These are phyloP conservation scores for Speoplatyrhinus poulsoni DNA, from an alignment of 2,113 vertebrate species.

Conservation along the genomic window DNA sequence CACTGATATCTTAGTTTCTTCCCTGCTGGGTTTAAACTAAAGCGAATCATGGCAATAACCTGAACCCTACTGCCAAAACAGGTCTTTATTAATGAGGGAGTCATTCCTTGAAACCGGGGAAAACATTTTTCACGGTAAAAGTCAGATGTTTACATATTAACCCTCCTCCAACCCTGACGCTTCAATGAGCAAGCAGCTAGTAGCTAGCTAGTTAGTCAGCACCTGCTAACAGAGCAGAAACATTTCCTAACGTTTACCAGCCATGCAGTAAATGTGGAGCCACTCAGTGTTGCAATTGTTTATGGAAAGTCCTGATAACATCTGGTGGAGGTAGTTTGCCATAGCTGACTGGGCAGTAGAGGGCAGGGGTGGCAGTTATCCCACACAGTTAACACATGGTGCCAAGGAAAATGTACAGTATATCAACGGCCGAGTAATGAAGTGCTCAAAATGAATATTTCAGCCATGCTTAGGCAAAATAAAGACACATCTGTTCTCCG, in stretches of 20 bases:
- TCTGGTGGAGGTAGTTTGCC: conserved; percentile 20
- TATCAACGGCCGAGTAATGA: conserved; percentile 25
- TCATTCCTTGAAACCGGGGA: conserved; percentile 19
- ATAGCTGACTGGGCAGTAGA: conserved; percentile 27
- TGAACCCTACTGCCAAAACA: conserved; percentile 17
- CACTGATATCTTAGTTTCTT: conserved; percentile 31
- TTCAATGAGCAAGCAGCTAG: conserved; percentile 22
- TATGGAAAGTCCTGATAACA: conserved; percentile 32
- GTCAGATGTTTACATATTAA: conserved; percentile 21
- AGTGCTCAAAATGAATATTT: neutral
- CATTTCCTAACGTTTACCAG: conserved; percentile 9
- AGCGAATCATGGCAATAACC: conserved; percentile 11
- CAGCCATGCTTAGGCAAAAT: neutral
- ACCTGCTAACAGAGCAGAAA: conserved; percentile 24
- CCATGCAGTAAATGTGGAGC: conserved; percentile 21
- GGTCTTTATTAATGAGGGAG: conserved; percentile 14
- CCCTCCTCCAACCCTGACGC: conserved; percentile 8
- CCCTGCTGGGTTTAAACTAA: conserved; percentile 27
- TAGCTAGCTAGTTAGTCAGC: conserved; percentile 7
- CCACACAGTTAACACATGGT: conserved; percentile 17
- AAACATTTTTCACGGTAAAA: conserved; percentile 15
- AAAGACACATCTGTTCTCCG: neutral
- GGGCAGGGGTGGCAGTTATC: conserved; percentile 37
- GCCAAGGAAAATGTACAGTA: neutral
- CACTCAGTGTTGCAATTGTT: conserved; percentile 11